phyloP scores from a whole-genome alignment of 30 jellyfish, hydroid and myxozoan species.

The Hydractinia echinata region DNA sequence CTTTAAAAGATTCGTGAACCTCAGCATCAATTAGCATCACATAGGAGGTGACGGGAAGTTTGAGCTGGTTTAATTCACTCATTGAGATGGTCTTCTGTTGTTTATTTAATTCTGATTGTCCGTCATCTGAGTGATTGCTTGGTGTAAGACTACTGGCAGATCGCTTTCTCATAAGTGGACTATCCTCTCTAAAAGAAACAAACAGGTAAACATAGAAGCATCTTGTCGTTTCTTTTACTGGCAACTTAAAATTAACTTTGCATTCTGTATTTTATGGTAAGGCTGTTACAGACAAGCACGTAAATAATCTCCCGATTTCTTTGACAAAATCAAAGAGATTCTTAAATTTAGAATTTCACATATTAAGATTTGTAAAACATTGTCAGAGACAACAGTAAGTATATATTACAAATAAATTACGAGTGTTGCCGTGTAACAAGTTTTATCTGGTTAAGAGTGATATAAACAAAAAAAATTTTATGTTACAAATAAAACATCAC shows the following conservation, averaged over 20 bases:
- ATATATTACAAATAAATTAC: too few relatives aligned
- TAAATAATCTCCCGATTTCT: too few relatives aligned
- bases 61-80: constrained; percentile 11
- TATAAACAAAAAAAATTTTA: neutral
- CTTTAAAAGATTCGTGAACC: constrained; percentile 68
- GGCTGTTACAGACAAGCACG: neutral
- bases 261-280: neutral
- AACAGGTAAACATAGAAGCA: neutral
- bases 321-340: too few relatives aligned
- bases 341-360: too few relatives aligned
- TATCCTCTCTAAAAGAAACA: neutral
- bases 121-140: constrained; percentile 14
- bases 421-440: too few relatives aligned
- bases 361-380: too few relatives aligned
- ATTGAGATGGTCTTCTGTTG: neutral
- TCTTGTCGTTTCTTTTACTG: neutral
- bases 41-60: constrained; percentile 34
- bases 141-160: constrained; percentile 37
- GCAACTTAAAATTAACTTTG: neutral
- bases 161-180: constrained; percentile 32
- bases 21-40: constrained; percentile 73
- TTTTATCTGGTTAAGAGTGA: too few relatives aligned
- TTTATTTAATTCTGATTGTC: neutral
- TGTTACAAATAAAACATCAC: neutral
- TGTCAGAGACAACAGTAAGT: too few relatives aligned